Evolutionary conservation across 2,888 invertebrate species (phyloP).

Genomic region (Cerastis rubricosa): DNA sequence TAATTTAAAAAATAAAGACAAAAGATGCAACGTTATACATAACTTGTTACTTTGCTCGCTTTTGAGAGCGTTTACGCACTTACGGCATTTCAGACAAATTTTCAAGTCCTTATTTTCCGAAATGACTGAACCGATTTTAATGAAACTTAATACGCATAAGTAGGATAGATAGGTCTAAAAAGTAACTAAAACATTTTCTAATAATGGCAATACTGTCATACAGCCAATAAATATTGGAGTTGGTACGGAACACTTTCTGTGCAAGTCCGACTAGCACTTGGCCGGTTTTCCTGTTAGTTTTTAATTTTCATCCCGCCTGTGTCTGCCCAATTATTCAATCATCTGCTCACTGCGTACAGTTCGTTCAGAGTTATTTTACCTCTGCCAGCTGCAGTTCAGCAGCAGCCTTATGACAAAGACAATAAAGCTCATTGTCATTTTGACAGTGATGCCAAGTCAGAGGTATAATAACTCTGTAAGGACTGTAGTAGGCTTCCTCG

Average conservation of each 20-base stretch:
- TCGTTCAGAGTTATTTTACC: not conserved
- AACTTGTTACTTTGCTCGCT: too few species aligned
- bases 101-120: too few species aligned
- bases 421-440: not conserved
- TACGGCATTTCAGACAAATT: too few species aligned
- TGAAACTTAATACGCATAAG: too few species aligned
- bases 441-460: not conserved
- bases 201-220: not conserved
- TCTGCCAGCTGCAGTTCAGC: not conserved
- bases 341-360: conserved; percentile 5
- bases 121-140: too few species aligned
- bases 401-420: not conserved
- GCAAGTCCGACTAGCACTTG: not conserved
- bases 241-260: not conserved
- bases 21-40: too few species aligned
- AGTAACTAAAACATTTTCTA: too few species aligned
- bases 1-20: too few species aligned
- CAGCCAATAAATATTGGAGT: not conserved
- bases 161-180: too few species aligned
- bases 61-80: too few species aligned
- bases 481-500: not conserved
- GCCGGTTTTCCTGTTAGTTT: conserved; percentile 32
- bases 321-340: conserved; percentile 34
- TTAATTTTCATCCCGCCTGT: conserved; percentile 29
- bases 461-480: not conserved